Base-by-base conservation (phyloP, 2,888 invertebrate genomes). In the Escarpia spicata region DNA sequence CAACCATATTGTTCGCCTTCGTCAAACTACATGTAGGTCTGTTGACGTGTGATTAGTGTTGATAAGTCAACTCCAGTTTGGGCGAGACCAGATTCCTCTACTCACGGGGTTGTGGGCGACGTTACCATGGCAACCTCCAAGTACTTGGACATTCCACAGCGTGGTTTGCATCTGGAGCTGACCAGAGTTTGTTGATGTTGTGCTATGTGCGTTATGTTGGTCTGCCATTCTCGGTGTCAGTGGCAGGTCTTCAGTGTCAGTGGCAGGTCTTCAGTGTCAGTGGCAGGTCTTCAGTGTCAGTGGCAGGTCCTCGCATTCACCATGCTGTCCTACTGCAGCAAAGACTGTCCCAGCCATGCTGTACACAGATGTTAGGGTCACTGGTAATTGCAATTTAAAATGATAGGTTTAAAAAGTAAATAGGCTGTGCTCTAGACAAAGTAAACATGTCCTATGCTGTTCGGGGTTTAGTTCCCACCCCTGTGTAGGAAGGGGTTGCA, bases 81-180 rank as follows among this genome's bases (percentile, higher is more conserved):
- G 3, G 75, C 26, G 75, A 75, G 19, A 75, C 75, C 19, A 75
- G 75, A 75, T 75, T 75, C 75, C 75, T 75, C 26, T 1, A 6
- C 6, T 26, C 75, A 26, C 26, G 15, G 75, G 26, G 19, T 15
- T 26, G 75, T 75, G n/a, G 75, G 75, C 26, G 75, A 6, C 6
- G 75, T 26, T 75, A 26, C 3, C 75, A 75, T 75, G 75, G 75
- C 75, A 75, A 75, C 75, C 75, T 75, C 75, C 75, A 75, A 26
- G 75, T 75, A 75, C 75, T 75, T 75, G 75, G 75, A 75, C 75
- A 75, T 75, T 75, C 75, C 75, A n/a, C 75, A 75, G 75, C n/a
- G 26, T 75, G 75, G 75, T 75, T 75, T 75, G 75, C n/a, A n/a
- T 75, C 75, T 19, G 19, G 75, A 26, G 19, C 19, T 75, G 75